Evolutionary conservation across 2,113 vertebrate genomes (phyloP).

Genomic region (Pristiophorus japonicus): DNA sequence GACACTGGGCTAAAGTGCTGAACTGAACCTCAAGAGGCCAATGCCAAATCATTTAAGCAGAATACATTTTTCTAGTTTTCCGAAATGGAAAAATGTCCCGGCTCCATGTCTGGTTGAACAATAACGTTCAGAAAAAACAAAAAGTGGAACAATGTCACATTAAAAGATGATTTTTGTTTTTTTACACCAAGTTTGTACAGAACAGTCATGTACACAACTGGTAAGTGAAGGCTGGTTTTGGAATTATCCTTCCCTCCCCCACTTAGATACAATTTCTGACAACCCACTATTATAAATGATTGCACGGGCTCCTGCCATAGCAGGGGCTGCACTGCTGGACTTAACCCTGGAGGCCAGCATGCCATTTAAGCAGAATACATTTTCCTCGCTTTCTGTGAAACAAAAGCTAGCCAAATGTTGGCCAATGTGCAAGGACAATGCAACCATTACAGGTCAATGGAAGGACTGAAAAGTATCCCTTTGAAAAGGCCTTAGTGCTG

Average conservation of each 20-base stretch:
- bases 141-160: too few relatives aligned
- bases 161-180: background rate
- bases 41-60: background rate
- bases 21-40: background rate
- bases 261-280: background rate
- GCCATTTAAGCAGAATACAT: conserved; percentile 9
- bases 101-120: background rate
- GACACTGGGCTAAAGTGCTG: background rate
- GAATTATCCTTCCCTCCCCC: background rate
- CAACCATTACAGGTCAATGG: conserved; percentile 33
- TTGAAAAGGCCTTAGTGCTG: background rate
- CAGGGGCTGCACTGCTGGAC: background rate
- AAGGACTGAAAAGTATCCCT: conserved; percentile 33
- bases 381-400: background rate
- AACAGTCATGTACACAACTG: background rate
- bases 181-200: background rate
- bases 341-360: conserved; percentile 22
- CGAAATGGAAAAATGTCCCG: background rate
- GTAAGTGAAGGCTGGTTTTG: background rate
- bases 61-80: background rate
- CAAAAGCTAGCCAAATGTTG: background rate
- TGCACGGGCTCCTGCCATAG: background rate
- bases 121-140: background rate
- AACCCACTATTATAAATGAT: background rate
- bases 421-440: conserved; percentile 6